These are phyloP conservation scores for Strigamia maritima DNA, from an alignment of 2,888 invertebrate genomes.

Conservation along the genomic window DNA sequence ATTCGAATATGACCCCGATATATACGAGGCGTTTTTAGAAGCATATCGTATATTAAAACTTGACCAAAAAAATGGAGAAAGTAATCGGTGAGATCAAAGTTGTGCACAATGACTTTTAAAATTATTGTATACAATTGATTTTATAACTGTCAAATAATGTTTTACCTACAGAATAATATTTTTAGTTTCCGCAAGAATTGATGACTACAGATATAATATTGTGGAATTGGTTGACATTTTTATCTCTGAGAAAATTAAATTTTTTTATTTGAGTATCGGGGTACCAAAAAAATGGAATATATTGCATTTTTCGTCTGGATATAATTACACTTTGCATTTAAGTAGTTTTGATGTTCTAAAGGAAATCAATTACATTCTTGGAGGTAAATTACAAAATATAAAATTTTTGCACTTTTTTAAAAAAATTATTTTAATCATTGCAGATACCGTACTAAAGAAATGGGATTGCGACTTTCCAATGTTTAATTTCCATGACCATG, in stretches of 20 bases:
- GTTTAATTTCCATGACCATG: neutral
- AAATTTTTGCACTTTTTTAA: neutral
- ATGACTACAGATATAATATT: neutral
- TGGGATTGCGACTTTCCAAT: neutral
- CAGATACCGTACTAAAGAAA: neutral
- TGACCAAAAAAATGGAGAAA: neutral
- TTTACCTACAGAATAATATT: neutral
- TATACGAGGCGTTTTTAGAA: neutral
- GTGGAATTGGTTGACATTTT: neutral
- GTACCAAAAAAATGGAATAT: neutral
- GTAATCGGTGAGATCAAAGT: neutral
- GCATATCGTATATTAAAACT: neutral
- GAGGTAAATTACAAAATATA: neutral
- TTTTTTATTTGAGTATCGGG: neutral
- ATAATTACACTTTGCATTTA: neutral
- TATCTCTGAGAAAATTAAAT: neutral
- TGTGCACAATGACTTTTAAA: neutral
- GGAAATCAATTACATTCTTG: neutral
- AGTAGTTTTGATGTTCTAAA: neutral
- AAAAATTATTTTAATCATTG: neutral
- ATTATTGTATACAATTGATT: neutral
- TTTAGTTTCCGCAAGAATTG: neutral
- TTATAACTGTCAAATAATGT: too few relatives aligned
- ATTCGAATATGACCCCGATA: neutral
- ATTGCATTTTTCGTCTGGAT: constrained; percentile 5